Conservation (phyloP, 23 tunicate species). For the Oikopleura albicans region DNA sequence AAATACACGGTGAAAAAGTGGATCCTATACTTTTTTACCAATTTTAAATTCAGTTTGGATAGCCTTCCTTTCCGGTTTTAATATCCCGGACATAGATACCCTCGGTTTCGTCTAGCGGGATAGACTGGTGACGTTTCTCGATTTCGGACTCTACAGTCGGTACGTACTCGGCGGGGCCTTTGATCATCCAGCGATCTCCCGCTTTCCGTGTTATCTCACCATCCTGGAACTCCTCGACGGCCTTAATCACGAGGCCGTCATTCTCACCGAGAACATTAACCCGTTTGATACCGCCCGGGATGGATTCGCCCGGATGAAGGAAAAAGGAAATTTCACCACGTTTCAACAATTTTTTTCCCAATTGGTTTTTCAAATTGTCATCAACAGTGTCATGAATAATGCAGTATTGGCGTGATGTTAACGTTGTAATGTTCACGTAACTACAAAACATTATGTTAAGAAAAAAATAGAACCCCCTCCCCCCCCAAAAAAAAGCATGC, state of each 20-base stretch:
- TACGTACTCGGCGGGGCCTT: constrained; percentile 76
- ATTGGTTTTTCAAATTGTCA: constrained; percentile 54
- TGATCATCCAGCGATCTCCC: constrained; percentile 86
- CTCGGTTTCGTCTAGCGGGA: constrained; percentile 63
- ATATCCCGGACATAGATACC: constrained; percentile 65
- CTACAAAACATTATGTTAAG: no score
- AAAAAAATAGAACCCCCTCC: no score
- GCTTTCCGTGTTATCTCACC: constrained; percentile 44
- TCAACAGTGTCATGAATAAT: constrained; percentile 67
- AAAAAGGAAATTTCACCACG: constrained; percentile 82
- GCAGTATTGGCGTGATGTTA: constrained; percentile 77
- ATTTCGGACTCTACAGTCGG: constrained; percentile 59
- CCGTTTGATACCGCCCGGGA: constrained; percentile 62
- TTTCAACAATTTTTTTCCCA: constrained; percentile 51
- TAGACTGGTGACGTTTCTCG: constrained; percentile 35
- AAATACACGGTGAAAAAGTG: no score
- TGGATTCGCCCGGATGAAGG: constrained; percentile 51
- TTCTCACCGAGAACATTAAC: constrained; percentile 70
- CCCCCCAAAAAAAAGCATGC: no score
- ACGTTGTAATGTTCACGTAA: constrained; percentile 34
- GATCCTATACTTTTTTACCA: no score
- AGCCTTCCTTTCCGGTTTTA: constrained; percentile 69
- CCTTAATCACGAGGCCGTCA: constrained; percentile 61
- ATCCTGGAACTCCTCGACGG: constrained; percentile 42
- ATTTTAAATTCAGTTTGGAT: no score